Base-by-base conservation (phyloP, 2,888 invertebrate species). In the Agrenia bidenticulata region DNA sequence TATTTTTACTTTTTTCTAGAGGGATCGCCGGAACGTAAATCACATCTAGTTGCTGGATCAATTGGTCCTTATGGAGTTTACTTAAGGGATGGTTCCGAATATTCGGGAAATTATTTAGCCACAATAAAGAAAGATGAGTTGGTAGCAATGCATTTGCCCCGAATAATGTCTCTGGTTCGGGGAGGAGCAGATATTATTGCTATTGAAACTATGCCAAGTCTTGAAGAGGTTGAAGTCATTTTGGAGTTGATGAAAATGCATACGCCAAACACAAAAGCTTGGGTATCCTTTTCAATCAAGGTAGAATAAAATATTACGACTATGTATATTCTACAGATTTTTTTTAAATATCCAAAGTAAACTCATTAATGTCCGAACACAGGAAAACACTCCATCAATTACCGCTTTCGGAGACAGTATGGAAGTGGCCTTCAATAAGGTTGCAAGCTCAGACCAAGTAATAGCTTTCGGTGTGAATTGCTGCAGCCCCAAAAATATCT, bases 61-160 rank as follows among this genome's bases (percentile, higher is more conserved):
- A 88, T 95, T 67, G 96, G 96, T 0, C 93, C 96, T 0, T 96
- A 92, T 79, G 96, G 95, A 0, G 95, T 95, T 0, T 89, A 87
- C 77, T 83, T 94, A 41, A 89, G 90, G 78, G 93, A 97, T 80
- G 91, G 90, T 13, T 95, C 95, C 0, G 97, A 97, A 79, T 97
- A 96, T 79, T 88, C 87, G n/a, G 96, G 96, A 19, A 84, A 85
- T 67, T 92, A 92, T 78, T 88, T 87, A 0, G 85, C 87, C 68
- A 85, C 82, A 61, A 86, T 89, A 1, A 79, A 87, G 2, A 81
- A 82, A 32, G 83, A 88, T 82, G 85, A 83, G 21, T 86, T 96
- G 79, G 86, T 85, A 55, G 86, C 88, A 50, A 94, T 94, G 91
- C 96, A 97, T 81, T 83, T 87, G 63, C 88, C 90, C 0, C 85